phyloP scores from a whole-genome alignment of 2,113 vertebrate species.

The Toxotes chatareus region DNA sequence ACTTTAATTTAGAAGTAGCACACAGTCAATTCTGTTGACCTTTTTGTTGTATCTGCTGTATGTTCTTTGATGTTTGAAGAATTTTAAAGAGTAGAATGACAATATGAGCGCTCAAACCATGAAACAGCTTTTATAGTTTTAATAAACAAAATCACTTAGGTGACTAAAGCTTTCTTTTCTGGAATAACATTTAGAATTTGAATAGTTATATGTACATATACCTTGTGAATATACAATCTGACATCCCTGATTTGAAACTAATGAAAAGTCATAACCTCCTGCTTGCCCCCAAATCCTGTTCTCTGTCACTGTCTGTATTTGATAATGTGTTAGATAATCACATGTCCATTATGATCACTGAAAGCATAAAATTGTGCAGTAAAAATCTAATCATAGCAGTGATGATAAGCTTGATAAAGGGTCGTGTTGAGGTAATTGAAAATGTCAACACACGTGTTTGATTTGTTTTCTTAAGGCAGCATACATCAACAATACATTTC shows the following conservation, averaged over 20 bases:
- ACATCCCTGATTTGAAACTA: conserved; percentile 27
- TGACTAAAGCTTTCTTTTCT: background rate
- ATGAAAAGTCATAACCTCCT: background rate
- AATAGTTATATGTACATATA: background rate
- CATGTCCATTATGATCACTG: background rate
- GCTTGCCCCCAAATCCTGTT: background rate
- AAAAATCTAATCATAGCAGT: background rate
- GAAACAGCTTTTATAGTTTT: background rate
- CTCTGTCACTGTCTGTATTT: background rate
- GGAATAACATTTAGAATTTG: background rate
- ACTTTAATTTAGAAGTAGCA: background rate
- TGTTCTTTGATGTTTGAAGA: conserved; percentile 6
- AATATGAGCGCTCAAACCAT: background rate
- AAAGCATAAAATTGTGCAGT: background rate
- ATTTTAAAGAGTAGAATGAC: conserved; percentile 6
- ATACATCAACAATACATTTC: background rate
- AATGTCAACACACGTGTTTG: background rate
- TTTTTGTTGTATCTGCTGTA: background rate
- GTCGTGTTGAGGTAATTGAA: background rate
- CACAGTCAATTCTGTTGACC: background rate
- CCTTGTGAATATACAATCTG: conserved; percentile 6
- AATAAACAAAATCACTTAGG: conserved; percentile 42
- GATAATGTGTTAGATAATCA: background rate
- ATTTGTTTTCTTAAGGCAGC: background rate
- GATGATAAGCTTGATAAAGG: background rate